Evolutionary conservation across 2,888 invertebrate species (phyloP).

Genomic region (Piscicola geometra): DNA sequence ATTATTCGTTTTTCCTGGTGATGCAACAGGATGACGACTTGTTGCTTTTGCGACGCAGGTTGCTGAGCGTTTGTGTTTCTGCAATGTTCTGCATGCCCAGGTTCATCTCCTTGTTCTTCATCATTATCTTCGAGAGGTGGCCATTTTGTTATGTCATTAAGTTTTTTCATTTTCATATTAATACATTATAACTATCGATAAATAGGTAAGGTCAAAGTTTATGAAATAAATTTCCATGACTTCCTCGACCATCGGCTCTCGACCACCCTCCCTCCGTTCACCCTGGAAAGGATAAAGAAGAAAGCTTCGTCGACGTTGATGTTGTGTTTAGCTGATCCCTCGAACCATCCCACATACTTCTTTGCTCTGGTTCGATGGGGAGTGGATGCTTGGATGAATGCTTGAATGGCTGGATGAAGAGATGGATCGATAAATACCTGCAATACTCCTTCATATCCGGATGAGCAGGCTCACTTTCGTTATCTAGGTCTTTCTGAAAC

Average conservation of each 20-base stretch:
- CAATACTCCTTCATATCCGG: constrained; percentile 56
- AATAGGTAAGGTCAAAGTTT: too few relatives aligned
- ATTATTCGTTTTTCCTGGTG: not conserved
- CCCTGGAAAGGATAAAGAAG: constrained; percentile 82
- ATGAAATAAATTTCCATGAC: too few relatives aligned
- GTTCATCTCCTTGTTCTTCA: constrained; percentile 9
- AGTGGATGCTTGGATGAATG: too few relatives aligned
- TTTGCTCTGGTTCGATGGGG: constrained; percentile 57
- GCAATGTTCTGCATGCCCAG: not conserved
- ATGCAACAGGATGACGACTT: not conserved
- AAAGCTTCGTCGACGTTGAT: constrained; percentile 88
- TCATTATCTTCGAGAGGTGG: constrained; percentile 5
- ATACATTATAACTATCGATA: too few relatives aligned
- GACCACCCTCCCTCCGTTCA: too few relatives aligned
- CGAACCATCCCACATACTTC: constrained; percentile 62
- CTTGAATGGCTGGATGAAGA: too few relatives aligned
- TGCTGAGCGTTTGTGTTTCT: not conserved
- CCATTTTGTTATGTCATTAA: too few relatives aligned
- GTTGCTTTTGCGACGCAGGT: not conserved
- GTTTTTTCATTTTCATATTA: too few relatives aligned
- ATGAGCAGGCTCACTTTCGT: not conserved
- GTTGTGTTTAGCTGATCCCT: constrained; percentile 63
- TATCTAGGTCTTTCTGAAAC: constrained; percentile 10
- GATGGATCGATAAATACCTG: not conserved
- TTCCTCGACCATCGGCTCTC: too few relatives aligned